A percentile compares a stretch with the other conserved stretches of the same genome.
These are phyloP conservation scores for Drosophila parabipectinata DNA, from an alignment of 1,140 invertebrate genomes.

Conservation along the genomic window DNA sequence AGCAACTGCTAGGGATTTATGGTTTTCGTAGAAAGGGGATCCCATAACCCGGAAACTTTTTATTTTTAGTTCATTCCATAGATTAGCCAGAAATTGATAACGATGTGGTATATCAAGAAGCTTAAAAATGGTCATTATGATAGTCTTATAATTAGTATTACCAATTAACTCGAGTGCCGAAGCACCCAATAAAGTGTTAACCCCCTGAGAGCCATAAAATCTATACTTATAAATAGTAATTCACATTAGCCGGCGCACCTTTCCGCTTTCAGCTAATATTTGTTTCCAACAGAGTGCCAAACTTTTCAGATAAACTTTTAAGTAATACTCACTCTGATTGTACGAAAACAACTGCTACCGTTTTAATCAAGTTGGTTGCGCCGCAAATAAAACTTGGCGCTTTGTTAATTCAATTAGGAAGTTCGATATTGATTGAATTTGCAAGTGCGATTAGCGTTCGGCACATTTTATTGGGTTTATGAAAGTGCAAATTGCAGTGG, in stretches of 20 bases:
- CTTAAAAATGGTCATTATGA: neutral
- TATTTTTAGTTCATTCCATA: neutral
- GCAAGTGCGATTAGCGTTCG: conserved; percentile 61
- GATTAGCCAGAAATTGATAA: conserved; percentile 1
- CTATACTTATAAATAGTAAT: conserved; percentile 13
- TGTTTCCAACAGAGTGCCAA: conserved; percentile 2
- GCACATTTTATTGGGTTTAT: conserved; percentile 31
- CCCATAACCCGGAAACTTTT: neutral
- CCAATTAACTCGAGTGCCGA: conserved; percentile 14
- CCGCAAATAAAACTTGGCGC: conserved; percentile 39
- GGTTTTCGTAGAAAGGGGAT: neutral
- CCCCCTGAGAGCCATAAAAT: conserved; percentile 24
- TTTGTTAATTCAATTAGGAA: conserved; percentile 66
- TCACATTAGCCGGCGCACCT: neutral
- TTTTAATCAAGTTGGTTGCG: conserved; percentile 25
- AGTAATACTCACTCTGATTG: neutral
- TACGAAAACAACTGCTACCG: conserved; percentile 20
- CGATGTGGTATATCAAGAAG: neutral
- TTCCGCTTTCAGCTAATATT: conserved; percentile 1
- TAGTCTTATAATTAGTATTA: neutral
- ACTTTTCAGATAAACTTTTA: conserved; percentile 16
- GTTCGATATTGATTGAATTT: conserved; percentile 59
- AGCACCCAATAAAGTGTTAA: conserved; percentile 13
- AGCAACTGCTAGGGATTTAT: neutral
- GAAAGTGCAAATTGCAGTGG: conserved; percentile 62